A percentile compares a stretch with the other conserved stretches of the same genome.
phyloP scores from a whole-genome alignment of 2,888 invertebrate species.

The Zaprionus lineosus region DNA sequence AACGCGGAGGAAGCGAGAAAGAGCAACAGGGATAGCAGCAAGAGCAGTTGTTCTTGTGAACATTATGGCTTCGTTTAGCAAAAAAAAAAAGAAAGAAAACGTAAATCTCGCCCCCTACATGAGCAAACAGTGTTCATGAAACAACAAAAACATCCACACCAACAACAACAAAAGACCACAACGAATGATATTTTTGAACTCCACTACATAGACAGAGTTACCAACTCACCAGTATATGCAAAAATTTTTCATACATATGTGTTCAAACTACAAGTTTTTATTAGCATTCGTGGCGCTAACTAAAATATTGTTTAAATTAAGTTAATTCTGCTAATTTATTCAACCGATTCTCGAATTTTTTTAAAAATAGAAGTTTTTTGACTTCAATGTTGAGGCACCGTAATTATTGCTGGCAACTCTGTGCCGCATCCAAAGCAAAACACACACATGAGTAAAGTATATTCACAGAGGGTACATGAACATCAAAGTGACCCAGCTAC shows the following conservation, averaged over 20 bases:
- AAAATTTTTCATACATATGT: background rate
- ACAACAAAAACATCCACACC: constrained; percentile 31
- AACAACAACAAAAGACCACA: constrained; percentile 23
- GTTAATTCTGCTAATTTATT: constrained; percentile 38
- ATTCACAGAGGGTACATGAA: constrained; percentile 16
- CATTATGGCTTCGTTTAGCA: constrained; percentile 70
- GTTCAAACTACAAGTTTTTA: constrained; percentile 18
- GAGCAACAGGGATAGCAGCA: constrained; percentile 48
- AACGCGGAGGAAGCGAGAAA: constrained; percentile 3
- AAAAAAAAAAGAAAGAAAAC: constrained; percentile 39
- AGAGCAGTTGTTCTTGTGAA: constrained; percentile 64
- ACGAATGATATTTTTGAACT: constrained; percentile 71
- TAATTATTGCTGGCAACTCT: constrained; percentile 64
- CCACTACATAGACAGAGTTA: constrained; percentile 70
- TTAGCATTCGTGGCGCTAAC: constrained; percentile 28
- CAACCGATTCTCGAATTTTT: constrained; percentile 29
- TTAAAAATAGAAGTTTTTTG: constrained; percentile 40
- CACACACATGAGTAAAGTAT: constrained; percentile 2
- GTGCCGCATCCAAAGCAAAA: constrained; percentile 58
- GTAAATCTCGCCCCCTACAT: constrained; percentile 66
- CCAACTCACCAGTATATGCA: constrained; percentile 24
- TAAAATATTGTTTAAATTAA: constrained; percentile 42
- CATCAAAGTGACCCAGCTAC: constrained; percentile 31
- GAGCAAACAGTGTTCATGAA: constrained; percentile 32
- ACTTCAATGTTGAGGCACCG: constrained; percentile 41